Conservation (phyloP, 2,888 invertebrate genomes). For the Drosophila tanythrix region DNA sequence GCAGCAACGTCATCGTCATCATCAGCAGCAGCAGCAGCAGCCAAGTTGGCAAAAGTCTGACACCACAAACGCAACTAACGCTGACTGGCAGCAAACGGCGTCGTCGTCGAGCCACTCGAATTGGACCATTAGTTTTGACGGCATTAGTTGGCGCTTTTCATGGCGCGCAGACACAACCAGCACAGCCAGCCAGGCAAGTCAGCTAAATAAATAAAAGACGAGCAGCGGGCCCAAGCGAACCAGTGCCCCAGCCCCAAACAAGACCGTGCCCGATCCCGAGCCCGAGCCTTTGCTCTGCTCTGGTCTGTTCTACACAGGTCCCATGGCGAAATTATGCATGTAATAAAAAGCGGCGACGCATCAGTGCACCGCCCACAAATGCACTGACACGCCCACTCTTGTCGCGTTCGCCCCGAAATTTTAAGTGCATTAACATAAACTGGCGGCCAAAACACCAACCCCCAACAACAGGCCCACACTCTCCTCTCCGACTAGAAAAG, state of each 20-base stretch:
- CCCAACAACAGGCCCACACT: conserved; percentile 8
- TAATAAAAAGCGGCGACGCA: conserved; percentile 82
- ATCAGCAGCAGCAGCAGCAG: conserved; percentile 30
- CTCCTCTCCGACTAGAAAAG: conserved; percentile 30
- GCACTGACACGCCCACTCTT: conserved; percentile 57
- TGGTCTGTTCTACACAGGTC: conserved; percentile 36
- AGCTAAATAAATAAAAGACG: conserved; percentile 74
- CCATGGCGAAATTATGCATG: conserved; percentile 84
- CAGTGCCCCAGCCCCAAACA: neutral
- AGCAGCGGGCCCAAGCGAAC: conserved; percentile 51
- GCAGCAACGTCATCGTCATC: conserved; percentile 36
- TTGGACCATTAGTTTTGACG: conserved; percentile 84
- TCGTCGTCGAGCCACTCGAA: conserved; percentile 77
- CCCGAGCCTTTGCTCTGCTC: neutral
- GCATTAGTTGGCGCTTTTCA: conserved; percentile 81
- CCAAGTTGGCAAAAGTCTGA: conserved; percentile 17
- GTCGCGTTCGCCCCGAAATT: conserved; percentile 64
- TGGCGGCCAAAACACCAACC: conserved; percentile 39
- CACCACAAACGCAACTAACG: conserved; percentile 24
- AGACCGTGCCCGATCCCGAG: neutral
- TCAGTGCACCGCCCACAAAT: conserved; percentile 47
- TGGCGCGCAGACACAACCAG: conserved; percentile 54
- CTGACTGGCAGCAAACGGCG: conserved; percentile 13
- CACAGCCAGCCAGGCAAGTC: conserved; percentile 50
- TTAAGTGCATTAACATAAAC: conserved; percentile 84